phyloP scores from a whole-genome alignment of 2,113 vertebrate species.

The Paradoxurus hermaphroditus region DNA sequence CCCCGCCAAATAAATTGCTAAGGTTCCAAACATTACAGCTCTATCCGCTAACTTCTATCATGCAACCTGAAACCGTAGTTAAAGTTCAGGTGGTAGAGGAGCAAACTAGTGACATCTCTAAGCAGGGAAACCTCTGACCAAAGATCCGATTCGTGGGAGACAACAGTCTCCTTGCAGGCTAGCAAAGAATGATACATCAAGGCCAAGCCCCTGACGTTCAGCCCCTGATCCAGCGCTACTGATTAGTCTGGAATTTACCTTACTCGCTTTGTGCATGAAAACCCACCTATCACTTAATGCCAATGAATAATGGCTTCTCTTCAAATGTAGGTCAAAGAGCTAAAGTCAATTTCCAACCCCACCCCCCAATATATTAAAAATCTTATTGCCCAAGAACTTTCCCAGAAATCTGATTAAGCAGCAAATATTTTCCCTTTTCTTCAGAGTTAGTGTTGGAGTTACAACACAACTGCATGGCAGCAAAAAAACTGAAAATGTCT shows the following conservation, averaged over 20 bases:
- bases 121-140: neutral
- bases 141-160: neutral
- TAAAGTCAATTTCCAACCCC: neutral
- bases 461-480: neutral
- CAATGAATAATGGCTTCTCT: neutral
- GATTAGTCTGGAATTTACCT: neutral
- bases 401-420: constrained; percentile 23
- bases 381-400: neutral
- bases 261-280: neutral
- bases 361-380: neutral
- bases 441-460: constrained; percentile 7
- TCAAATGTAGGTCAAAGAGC: neutral
- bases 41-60: neutral
- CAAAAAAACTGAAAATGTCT: neutral
- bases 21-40: neutral
- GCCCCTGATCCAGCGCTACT: neutral
- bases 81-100: neutral
- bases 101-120: neutral
- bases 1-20: neutral
- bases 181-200: neutral
- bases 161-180: neutral
- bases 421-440: constrained; percentile 29
- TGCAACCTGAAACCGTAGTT: neutral
- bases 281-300: neutral
- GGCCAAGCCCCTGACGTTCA: neutral